Base-by-base conservation (phyloP, 1,140 invertebrate genomes). In the Drosophila suzukii region DNA sequence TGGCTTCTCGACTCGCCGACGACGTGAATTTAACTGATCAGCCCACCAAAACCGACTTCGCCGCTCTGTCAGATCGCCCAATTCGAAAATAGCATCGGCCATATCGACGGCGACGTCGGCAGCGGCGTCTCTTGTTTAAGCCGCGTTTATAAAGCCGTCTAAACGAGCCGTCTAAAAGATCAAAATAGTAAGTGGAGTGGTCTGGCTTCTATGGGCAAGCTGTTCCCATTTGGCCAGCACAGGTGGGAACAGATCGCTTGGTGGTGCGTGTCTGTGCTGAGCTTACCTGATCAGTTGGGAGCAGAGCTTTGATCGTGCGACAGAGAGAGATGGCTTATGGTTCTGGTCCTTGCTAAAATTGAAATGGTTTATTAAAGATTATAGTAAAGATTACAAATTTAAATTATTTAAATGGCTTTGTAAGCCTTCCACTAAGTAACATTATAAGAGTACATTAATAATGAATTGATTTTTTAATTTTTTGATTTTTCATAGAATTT, bases 51-150 rank as follows among this genome's bases (percentile, higher is more conserved):
- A 51, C 57, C 32, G 36, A 50, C 61, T 81, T 54, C 51, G 61
- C 53, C 38, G 53, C 46, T 78, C 82, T 76, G 82, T 88, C 81
- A 85, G 81, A 85, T 86, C 82, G 61, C 36, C 63, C 75, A 53
- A 55, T 70, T 24, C 51, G 51, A 56, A 65, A 76, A 61, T 74
- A 66, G 72, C 66, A 76, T 57, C 74, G 47, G 47, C 47, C 47
- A 11, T 17, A 68, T 44, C 55, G 46, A 30, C 62, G 41, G 20
- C 62, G 20, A 6, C 67, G 53, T 34, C 68, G 53, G 12, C 59
- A 43, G 55, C 15, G 60, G 15, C 46, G 59, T 50, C 30, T 71
- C 55, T 72, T 50, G 24, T 34, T 34, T 51, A 51, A 34, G 49
- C 49, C 30, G 49, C 30, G 43, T 43, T 66, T 56, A 72, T 88